Conservation (phyloP, 2,888 invertebrate species). For the Brachylomia viminalis region DNA sequence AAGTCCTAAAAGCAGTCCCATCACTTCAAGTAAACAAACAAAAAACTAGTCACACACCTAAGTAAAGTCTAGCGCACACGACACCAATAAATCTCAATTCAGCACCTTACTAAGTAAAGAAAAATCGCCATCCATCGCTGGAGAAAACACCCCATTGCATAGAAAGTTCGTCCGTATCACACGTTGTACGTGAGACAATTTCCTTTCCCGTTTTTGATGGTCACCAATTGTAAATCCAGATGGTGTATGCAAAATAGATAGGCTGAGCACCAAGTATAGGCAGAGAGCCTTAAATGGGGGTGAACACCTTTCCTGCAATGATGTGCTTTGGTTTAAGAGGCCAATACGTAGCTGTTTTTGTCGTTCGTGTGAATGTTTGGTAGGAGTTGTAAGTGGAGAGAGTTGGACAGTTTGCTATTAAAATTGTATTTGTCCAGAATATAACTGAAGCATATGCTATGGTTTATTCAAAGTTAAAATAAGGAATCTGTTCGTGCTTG, state of each 20-base stretch:
- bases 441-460: neutral
- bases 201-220: slow-evolving; percentile 80
- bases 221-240: slow-evolving; percentile 81
- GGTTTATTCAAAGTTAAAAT: neutral
- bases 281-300: slow-evolving; percentile 74
- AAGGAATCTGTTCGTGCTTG: neutral
- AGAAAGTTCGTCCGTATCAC: slow-evolving; percentile 58
- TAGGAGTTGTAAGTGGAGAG: slow-evolving; percentile 42
- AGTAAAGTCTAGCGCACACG: slow-evolving; percentile 42
- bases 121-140: slow-evolving; percentile 54
- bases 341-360: slow-evolving; percentile 73
- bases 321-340: slow-evolving; percentile 75
- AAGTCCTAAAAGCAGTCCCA: slow-evolving; percentile 17
- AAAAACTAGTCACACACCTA: slow-evolving; percentile 46
- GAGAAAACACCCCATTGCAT: slow-evolving; percentile 61
- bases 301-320: slow-evolving; percentile 74
- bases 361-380: slow-evolving; percentile 64
- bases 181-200: slow-evolving; percentile 79
- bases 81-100: slow-evolving; percentile 60
- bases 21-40: slow-evolving; percentile 44
- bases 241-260: slow-evolving; percentile 81
- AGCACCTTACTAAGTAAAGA: slow-evolving; percentile 57
- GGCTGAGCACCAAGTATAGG: slow-evolving; percentile 78
- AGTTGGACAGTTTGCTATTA: slow-evolving; percentile 23
- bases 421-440: neutral